Evolutionary conservation across 2,113 vertebrate species (phyloP).

Genomic region (Budorcas taxicolor): DNA sequence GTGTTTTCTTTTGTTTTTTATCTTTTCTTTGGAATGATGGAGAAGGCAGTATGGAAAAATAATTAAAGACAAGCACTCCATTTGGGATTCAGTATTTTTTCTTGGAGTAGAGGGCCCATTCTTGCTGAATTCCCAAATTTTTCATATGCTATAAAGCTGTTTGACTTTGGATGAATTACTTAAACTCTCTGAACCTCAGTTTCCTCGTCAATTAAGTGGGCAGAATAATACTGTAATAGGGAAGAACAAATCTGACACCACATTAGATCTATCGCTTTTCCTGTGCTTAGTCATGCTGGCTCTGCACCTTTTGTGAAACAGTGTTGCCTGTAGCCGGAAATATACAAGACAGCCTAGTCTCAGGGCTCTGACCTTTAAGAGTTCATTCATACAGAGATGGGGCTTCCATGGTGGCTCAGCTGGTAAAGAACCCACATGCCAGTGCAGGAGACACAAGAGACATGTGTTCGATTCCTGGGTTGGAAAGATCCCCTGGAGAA

Average conservation of each 20-base stretch:
- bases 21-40: not conserved
- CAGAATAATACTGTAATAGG: not conserved
- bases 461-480: not conserved
- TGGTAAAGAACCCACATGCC: not conserved
- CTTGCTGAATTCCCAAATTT: not conserved
- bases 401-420: not conserved
- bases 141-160: not conserved
- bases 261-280: not conserved
- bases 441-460: not conserved
- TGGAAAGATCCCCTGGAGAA: not conserved
- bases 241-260: not conserved
- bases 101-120: not conserved
- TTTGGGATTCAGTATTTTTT: not conserved
- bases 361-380: not conserved
- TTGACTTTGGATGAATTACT: not conserved
- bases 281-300: not conserved
- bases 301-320: not conserved
- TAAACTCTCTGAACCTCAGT: not conserved
- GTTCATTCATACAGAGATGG: not conserved
- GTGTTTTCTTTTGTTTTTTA: not conserved
- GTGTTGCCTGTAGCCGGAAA: not conserved
- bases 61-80: not conserved
- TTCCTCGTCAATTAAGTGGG: not conserved
- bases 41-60: not conserved
- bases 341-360: not conserved